phyloP scores from a whole-genome alignment of 1,140 invertebrate species.

The Sminthurides bifidus region DNA sequence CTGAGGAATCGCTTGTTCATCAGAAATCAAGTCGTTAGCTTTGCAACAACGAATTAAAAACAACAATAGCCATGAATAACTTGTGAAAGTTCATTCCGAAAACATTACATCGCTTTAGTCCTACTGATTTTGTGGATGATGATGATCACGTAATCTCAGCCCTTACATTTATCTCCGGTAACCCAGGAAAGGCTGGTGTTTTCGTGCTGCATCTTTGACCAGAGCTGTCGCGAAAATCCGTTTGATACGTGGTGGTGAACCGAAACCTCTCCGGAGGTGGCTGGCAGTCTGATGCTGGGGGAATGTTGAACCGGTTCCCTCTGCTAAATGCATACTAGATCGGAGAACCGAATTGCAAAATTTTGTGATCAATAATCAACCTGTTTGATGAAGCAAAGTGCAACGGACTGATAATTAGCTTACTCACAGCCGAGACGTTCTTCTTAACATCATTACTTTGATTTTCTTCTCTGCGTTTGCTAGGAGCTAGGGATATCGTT shows the following conservation, averaged over 20 bases:
- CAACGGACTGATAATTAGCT: neutral
- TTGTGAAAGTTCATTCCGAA: too few species aligned
- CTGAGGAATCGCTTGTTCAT: neutral
- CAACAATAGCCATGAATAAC: too few species aligned
- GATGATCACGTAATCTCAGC: too few species aligned
- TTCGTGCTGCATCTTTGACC: constrained; percentile 5
- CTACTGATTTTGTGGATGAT: neutral
- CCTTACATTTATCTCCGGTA: neutral
- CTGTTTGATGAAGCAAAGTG: neutral
- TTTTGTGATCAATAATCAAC: neutral
- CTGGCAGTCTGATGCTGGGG: constrained; percentile 29
- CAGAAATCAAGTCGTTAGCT: neutral
- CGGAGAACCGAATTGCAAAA: neutral
- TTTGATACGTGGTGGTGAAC: constrained; percentile 26
- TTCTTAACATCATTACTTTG: neutral
- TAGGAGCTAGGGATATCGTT: constrained; percentile 1
- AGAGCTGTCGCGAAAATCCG: constrained; percentile 15
- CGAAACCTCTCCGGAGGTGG: constrained; percentile 27
- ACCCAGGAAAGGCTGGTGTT: neutral
- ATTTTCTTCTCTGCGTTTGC: neutral
- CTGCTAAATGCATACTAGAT: constrained; percentile 27
- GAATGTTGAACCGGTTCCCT: constrained; percentile 22
- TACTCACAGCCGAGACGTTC: neutral
- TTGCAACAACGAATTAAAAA: neutral
- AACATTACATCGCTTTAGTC: neutral